phyloP scores from a whole-genome alignment of 2,113 vertebrate species.

The Gallinago media region DNA sequence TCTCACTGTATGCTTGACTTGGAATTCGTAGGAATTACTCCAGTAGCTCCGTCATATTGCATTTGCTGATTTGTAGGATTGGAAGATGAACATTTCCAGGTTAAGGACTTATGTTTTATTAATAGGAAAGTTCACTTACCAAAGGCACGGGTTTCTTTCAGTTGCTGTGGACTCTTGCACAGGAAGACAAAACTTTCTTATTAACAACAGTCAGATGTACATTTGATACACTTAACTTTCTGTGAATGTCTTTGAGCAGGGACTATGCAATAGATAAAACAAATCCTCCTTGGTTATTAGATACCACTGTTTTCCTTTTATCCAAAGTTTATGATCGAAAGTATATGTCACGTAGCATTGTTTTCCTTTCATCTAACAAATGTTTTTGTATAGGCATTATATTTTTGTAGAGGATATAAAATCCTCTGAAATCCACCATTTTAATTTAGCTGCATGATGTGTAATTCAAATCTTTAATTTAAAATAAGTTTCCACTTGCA shows the following conservation, averaged over 20 bases:
- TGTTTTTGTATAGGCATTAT: not conserved
- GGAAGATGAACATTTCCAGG: not conserved
- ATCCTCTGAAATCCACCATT: not conserved
- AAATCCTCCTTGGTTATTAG: not conserved
- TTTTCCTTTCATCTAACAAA: not conserved
- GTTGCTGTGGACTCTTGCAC: not conserved
- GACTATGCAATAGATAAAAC: not conserved
- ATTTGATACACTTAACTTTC: not conserved
- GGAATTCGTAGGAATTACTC: not conserved
- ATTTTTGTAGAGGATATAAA: not conserved
- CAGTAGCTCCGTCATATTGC: not conserved
- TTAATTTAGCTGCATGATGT: not conserved
- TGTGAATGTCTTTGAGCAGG: not conserved
- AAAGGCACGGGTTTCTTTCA: not conserved
- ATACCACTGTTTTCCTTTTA: not conserved
- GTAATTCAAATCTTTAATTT: not conserved
- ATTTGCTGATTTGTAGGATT: not conserved
- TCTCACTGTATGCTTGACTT: not conserved
- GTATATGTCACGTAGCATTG: not conserved
- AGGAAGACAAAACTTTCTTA: not conserved
- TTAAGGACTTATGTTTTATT: conserved; percentile 38
- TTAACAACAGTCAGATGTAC: not conserved
- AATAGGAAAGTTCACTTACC: not conserved
- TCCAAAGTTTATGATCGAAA: not conserved
- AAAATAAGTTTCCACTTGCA: not conserved